Evolutionary conservation across 2,797 vertebrate species (phyloP), one percentile per base, ranked within the genome.

Genomic region (Sebastes variabilis): DNA sequence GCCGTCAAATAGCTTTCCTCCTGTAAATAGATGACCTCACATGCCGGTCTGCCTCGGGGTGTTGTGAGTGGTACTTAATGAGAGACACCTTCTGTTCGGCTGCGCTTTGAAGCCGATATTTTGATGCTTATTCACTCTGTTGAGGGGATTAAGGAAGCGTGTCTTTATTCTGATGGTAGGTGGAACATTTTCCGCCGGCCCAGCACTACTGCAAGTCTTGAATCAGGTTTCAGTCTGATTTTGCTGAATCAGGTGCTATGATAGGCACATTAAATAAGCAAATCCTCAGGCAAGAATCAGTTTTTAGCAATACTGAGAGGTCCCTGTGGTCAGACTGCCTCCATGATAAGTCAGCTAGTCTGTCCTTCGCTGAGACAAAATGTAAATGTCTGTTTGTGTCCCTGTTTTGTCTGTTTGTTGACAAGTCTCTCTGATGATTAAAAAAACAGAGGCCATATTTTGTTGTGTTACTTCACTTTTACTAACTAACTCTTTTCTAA

Each of bases 151-250:
- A 87, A 54, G 79, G 83, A 80, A 77, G 88, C 55, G 30, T 66
- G 30, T 75, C 84, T 88, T 79, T 77, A 86, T 83, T 88, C 65
- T 67, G 79, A 81, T 69, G 84, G 64, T 79, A 54, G 85, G 75
- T 60, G 85, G 67, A 72, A 64, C 34, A 62, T 80, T 89, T 91
- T 93, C 70, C 24, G 70, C 80, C 54, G 0, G 82, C 79, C 84
- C 87, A 87, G 91, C 91, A 88, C 69, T 76, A 29, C 86, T 70
- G 88, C 71, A 56, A 61, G 81, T 79, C 82, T 86, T 82, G 90
- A 89, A 90, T 93, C 92, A 87, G 89, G 85, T 92, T 93, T 94
- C 88, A 79, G 68, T 73, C 59, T 64, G 60, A 84, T 86, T 87
- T 80, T 80, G 92, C 91, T 92, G 92, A 91, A 79, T 93, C 89